Evolutionary conservation across 2,113 vertebrate species (phyloP), one percentile per base, ranked within the genome.

Genomic region (Ia io): DNA sequence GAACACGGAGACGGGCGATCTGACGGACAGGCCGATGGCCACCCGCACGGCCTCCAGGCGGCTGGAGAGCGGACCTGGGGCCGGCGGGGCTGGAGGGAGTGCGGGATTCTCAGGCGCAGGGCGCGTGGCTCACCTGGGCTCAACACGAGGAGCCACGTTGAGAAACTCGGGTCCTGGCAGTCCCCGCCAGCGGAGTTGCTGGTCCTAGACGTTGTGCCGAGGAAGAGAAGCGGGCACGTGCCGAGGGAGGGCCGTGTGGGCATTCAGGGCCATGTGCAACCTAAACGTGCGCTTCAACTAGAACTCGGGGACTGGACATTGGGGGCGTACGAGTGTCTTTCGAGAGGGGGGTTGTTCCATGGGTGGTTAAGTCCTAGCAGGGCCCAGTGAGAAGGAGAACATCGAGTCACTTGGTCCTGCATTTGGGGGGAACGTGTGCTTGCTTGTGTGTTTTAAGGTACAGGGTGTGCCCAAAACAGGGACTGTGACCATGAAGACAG

Each of bases 221-320:
- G 22, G 6, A 0, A 18, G 44, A 23, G 53, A 35, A 22, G 63
- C 3, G 35, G 2, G 10, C 3, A 2, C 7, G 1, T 14, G 14
- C 4, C 9, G 51, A 65, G 69, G 40, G 6, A 28, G 11, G 35
- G 7, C 7, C 1, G 1, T 25, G 61, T 56, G 32, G 3, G 12
- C 3, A 28, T 37, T 53, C 13, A 10, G 3, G 20, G 25, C 61
- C 14, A 4, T 10, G 30, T 10, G 28, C 18, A 14, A 23, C 32
- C 40, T 20, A 76, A 13, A 12, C 32, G 17, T 9, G 11, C 30
- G 20, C 10, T 16, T 32, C 13, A 59, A 22, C 10, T 11, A 25
- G 84, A 69, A 30, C 32, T 42, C 28, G 5, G 3, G 13, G 25
- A 32, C 40, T 30, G 22, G 42, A 56, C 13, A 3, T 1, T 28